These are phyloP conservation scores for Ypsolopha sequella DNA, from an alignment of 2,888 invertebrate genomes.

Conservation along the genomic window DNA sequence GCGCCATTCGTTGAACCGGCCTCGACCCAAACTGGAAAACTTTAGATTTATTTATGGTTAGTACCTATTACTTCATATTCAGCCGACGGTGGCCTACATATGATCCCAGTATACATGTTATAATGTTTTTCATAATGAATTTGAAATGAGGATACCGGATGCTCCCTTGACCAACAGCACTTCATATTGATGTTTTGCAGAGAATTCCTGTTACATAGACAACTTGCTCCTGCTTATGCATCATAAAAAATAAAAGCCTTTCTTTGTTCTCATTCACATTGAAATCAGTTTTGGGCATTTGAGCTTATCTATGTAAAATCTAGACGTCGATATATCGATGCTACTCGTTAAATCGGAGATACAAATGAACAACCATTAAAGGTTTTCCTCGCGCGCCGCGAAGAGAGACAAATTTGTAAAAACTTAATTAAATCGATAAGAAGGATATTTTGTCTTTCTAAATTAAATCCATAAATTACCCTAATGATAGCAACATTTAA, in stretches of 20 bases:
- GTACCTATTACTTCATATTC: constrained; percentile 17
- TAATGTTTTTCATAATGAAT: constrained; percentile 17
- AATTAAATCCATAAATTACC: too few species aligned
- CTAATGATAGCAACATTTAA: neutral
- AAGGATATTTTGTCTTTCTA: too few species aligned
- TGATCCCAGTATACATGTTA: constrained; percentile 8
- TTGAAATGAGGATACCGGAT: constrained; percentile 13
- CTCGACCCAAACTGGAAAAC: constrained; percentile 23
- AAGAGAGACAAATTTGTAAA: constrained; percentile 58
- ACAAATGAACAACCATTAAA: constrained; percentile 35
- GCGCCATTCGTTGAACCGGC: constrained; percentile 19
- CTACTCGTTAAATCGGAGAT: constrained; percentile 18
- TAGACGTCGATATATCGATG: too few species aligned
- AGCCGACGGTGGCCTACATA: constrained; percentile 13
- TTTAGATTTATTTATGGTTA: constrained; percentile 26
- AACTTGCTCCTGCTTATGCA: too few species aligned
- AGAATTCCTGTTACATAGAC: too few species aligned
- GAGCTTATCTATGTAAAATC: too few species aligned
- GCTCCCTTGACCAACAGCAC: constrained; percentile 12
- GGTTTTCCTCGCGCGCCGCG: too few species aligned
- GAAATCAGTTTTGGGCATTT: too few species aligned
- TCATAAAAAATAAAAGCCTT: too few species aligned
- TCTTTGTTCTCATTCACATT: too few species aligned
- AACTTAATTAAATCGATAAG: constrained; percentile 41
- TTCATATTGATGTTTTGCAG: constrained; percentile 4